These are phyloP conservation scores for Eilema depressum DNA, from an alignment of 2,888 invertebrate genomes.

Conservation along the genomic window DNA sequence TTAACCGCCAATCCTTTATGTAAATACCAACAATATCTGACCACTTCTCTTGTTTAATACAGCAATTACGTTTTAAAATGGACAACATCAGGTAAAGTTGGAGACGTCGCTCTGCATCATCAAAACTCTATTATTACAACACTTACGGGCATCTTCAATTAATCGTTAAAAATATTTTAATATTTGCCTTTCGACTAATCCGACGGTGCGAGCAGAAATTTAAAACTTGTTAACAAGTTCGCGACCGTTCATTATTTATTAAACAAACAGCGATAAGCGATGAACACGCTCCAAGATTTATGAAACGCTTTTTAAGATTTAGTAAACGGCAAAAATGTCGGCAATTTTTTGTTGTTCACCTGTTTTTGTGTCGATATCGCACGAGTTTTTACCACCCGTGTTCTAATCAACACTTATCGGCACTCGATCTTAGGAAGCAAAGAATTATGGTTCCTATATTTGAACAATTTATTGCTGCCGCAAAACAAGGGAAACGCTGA, in stretches of 20 bases:
- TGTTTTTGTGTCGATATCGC: constrained; percentile 75
- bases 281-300: constrained; percentile 66
- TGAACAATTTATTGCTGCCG: constrained; percentile 82
- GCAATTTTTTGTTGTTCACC: constrained; percentile 68
- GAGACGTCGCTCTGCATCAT: constrained; percentile 27
- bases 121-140: constrained; percentile 41
- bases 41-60: constrained; percentile 63
- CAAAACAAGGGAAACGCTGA: constrained; percentile 78
- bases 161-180: constrained; percentile 39
- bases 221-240: constrained; percentile 73
- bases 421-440: constrained; percentile 76
- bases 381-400: constrained; percentile 77
- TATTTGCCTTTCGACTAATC: constrained; percentile 48
- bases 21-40: constrained; percentile 72
- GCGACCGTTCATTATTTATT: constrained; percentile 77
- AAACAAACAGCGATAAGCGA: constrained; percentile 76
- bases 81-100: constrained; percentile 44
- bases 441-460: constrained; percentile 81
- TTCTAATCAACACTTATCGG: constrained; percentile 83
- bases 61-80: constrained; percentile 61
- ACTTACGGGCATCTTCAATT: constrained; percentile 40
- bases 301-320: constrained; percentile 71
- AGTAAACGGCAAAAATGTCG: constrained; percentile 64
- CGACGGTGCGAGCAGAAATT: constrained; percentile 49
- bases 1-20: constrained; percentile 75